These are phyloP conservation scores for Polymixis lichenea DNA, from an alignment of 2,888 invertebrate genomes.

Conservation along the genomic window DNA sequence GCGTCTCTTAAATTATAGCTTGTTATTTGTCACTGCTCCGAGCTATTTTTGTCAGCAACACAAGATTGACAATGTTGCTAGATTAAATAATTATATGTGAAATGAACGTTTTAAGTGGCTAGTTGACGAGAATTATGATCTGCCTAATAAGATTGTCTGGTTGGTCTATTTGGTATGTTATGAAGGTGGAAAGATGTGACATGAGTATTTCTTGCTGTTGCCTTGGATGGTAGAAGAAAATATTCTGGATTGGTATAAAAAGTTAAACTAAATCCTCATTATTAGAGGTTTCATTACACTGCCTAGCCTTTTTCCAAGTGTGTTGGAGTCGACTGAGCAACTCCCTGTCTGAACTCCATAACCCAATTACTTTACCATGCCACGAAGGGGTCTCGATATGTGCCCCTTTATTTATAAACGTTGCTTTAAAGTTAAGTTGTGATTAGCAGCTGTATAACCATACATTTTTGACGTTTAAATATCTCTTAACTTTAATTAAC, in stretches of 20 bases:
- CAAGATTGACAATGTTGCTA: slow-evolving; percentile 64
- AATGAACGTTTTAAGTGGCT: slow-evolving; percentile 54
- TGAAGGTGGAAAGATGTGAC: slow-evolving; percentile 43
- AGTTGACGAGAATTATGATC: slow-evolving; percentile 63
- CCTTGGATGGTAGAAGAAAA: not conserved
- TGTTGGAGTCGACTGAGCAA: no score
- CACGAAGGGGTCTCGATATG: no score
- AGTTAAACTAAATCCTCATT: not conserved
- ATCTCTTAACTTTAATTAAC: no score
- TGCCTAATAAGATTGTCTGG: slow-evolving; percentile 52
- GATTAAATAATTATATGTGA: slow-evolving; percentile 60
- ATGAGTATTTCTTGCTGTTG: slow-evolving; percentile 32
- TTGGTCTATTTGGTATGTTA: slow-evolving; percentile 48
- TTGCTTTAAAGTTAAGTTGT: no score
- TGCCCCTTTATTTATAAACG: no score
- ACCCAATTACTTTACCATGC: no score
- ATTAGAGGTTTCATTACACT: not conserved
- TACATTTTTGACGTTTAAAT: no score
- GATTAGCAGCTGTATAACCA: no score
- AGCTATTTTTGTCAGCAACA: slow-evolving; percentile 54
- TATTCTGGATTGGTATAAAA: slow-evolving; percentile 21
- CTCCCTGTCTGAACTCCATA: no score
- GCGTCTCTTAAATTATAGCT: slow-evolving; percentile 57
- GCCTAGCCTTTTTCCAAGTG: no score
- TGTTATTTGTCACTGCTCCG: slow-evolving; percentile 59